Conservation (phyloP, 2,113 vertebrate species). For the Eurystomus gularis region DNA sequence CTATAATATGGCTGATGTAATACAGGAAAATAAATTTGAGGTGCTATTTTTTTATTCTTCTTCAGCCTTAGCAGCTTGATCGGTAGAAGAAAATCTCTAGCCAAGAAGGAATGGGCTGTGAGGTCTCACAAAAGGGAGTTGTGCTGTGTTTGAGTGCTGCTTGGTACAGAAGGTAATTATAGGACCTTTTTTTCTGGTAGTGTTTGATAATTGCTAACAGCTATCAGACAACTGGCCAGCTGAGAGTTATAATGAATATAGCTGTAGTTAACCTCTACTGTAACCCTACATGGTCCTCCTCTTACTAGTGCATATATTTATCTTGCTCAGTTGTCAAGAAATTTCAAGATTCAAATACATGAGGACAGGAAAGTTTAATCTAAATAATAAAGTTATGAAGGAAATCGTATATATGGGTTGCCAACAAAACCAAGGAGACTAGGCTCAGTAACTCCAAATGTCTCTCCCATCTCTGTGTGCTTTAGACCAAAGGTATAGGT, state of each 20-base stretch:
- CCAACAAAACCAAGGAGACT: not conserved
- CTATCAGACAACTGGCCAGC: not conserved
- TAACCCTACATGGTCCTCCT: not conserved
- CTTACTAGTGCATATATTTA: not conserved
- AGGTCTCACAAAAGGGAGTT: not conserved
- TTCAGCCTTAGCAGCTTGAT: not conserved
- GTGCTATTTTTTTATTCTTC: not conserved
- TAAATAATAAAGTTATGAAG: not conserved
- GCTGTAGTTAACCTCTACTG: not conserved
- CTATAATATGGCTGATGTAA: not conserved
- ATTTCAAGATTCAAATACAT: not conserved
- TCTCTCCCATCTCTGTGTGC: not conserved
- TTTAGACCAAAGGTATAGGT: not conserved
- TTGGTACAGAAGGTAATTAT: not conserved
- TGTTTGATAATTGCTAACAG: not conserved
- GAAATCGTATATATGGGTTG: fast-evolving
- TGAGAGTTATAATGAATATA: not conserved
- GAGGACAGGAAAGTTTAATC: not conserved
- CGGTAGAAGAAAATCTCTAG: not conserved
- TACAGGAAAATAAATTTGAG: not conserved
- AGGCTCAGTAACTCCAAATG: not conserved
- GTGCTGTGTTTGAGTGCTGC: not conserved
- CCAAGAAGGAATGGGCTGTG: not conserved
- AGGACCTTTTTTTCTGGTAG: not conserved
- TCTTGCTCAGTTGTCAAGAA: not conserved